phyloP scores from a whole-genome alignment of 2,113 vertebrate genomes.

The Sardina pilchardus region DNA sequence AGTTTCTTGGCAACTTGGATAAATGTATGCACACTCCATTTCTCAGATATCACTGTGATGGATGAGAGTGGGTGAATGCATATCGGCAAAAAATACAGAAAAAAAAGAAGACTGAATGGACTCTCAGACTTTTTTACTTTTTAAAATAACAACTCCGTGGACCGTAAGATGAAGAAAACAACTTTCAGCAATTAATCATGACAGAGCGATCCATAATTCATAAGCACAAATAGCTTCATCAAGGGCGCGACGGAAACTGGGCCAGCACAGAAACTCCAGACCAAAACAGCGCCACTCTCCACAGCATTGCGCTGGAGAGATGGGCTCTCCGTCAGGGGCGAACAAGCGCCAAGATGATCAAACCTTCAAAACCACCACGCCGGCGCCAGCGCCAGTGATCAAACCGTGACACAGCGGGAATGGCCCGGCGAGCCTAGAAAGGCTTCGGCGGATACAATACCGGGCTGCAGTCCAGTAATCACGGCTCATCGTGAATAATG shows the following conservation, averaged over 20 bases:
- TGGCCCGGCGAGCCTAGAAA: not conserved
- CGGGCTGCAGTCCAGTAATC: not conserved
- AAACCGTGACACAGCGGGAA: not conserved
- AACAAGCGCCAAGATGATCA: not conserved
- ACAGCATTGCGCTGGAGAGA: not conserved
- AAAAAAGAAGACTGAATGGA: not conserved
- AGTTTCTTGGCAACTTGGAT: not conserved
- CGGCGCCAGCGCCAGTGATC: not conserved
- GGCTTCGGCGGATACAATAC: not conserved
- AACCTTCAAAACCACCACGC: not conserved
- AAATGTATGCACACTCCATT: not conserved
- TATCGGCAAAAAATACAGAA: not conserved
- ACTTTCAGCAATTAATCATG: not conserved
- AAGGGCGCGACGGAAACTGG: not conserved
- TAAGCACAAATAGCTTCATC: not conserved
- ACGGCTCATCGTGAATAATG: not conserved
- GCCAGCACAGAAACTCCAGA: not conserved
- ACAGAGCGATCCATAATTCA: not conserved
- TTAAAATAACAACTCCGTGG: not conserved
- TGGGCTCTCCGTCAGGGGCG: not conserved
- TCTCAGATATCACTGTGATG: conserved; percentile 9
- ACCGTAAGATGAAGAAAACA: not conserved
- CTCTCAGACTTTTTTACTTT: not conserved
- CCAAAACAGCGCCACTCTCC: not conserved
- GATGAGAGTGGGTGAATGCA: not conserved